These are phyloP conservation scores for Melopsittacus undulatus DNA, from an alignment of 2,797 vertebrate genomes.

Conservation along the genomic window DNA sequence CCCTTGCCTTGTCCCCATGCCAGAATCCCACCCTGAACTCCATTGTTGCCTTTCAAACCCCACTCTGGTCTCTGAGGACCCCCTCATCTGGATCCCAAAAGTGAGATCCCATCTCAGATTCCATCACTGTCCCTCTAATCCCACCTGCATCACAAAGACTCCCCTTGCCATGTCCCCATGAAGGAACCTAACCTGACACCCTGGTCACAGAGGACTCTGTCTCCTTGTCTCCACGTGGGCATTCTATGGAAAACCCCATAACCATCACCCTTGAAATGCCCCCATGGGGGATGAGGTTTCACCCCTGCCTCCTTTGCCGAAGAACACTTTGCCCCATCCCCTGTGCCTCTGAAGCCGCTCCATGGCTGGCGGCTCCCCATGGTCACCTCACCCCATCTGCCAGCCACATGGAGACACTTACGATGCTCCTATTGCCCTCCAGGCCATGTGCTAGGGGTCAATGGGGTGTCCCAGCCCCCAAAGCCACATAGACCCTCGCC, in stretches of 20 bases:
- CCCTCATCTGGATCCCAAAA: background rate
- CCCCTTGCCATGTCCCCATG: no score
- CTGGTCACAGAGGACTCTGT: background rate
- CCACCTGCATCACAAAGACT: background rate
- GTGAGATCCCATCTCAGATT: background rate
- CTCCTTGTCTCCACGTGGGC: background rate
- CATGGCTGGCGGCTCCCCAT: accelerated
- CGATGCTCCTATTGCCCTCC: accelerated
- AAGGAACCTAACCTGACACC: background rate
- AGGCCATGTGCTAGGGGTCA: background rate
- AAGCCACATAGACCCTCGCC: background rate
- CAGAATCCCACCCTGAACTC: background rate
- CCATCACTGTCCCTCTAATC: background rate
- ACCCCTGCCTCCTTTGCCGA: background rate
- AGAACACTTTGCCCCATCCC: background rate
- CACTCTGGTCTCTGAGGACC: background rate
- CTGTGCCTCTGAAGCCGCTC: background rate
- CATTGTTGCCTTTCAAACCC: background rate
- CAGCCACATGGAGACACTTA: background rate
- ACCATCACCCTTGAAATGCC: background rate
- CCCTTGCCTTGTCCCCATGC: background rate
- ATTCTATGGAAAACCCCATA: accelerated
- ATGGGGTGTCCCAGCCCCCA: accelerated
- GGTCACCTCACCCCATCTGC: background rate
- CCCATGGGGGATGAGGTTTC: background rate